Conservation (phyloP, 1,140 invertebrate genomes). For the Probaryconus sp. region DNA sequence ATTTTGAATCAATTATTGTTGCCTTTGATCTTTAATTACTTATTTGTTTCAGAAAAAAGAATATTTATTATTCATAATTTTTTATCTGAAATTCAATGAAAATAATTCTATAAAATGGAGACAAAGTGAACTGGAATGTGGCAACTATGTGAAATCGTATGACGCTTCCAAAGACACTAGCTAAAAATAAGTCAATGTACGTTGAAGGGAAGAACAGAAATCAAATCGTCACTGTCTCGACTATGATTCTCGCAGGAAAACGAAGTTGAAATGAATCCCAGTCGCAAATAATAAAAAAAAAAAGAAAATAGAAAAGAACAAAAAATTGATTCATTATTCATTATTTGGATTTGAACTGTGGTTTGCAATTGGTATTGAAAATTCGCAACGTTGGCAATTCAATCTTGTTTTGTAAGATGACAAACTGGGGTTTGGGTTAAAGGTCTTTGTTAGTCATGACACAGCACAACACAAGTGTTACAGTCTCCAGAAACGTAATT, state of each 20-base stretch:
- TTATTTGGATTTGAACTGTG: neutral
- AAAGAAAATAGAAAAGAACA: no score
- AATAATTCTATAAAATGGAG: no score
- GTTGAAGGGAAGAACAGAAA: constrained; percentile 41
- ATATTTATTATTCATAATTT: no score
- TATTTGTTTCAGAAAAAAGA: neutral
- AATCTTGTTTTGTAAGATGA: constrained; percentile 21
- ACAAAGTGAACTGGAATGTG: constrained; percentile 32
- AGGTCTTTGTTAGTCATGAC: constrained; percentile 21
- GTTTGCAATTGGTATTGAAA: constrained; percentile 17
- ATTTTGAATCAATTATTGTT: no score
- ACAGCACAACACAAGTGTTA: constrained; percentile 30
- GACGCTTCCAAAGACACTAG: constrained; percentile 30
- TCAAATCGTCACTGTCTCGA: constrained; percentile 8
- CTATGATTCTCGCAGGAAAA: neutral
- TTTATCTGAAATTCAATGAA: no score
- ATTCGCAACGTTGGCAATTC: constrained; percentile 15
- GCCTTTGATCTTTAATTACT: no score
- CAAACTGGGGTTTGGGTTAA: constrained; percentile 2
- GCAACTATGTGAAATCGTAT: constrained; percentile 42
- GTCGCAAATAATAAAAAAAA: no score
- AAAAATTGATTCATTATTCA: constrained; percentile 25
- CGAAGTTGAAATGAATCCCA: no score
- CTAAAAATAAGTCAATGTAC: constrained; percentile 39
- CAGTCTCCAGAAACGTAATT: constrained; percentile 20